Percentiles rank a stretch among this genome's conserved stretches.
These are phyloP conservation scores for Zoanthus gigantus DNA, from an alignment of 92 coral and sea anemone genomes.

Conservation along the genomic window DNA sequence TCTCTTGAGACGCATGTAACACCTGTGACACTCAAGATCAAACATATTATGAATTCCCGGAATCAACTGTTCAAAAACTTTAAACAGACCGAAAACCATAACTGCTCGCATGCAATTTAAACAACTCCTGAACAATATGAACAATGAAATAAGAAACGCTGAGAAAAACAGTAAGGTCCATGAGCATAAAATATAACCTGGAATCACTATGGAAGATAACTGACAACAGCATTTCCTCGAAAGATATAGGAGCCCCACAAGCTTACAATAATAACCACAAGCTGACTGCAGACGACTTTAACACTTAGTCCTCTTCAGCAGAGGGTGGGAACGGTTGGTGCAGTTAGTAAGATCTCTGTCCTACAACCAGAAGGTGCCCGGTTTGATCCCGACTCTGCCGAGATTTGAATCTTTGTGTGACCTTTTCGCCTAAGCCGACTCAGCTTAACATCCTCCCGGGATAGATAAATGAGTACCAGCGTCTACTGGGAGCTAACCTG, in stretches of 20 bases:
- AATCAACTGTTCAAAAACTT: constrained; percentile 8
- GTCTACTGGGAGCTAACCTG: too few species aligned
- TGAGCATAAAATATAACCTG: constrained; percentile 20
- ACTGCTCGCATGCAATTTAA: constrained; percentile 38
- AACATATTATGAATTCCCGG: not conserved
- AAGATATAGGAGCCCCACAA: not conserved
- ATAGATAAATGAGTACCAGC: too few species aligned
- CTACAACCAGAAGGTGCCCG: too few species aligned
- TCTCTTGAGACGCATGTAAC: constrained; percentile 38
- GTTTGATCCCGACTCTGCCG: too few species aligned
- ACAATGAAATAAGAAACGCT: constrained; percentile 28
- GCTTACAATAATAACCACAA: constrained; percentile 52
- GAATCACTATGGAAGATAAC: constrained; percentile 48
- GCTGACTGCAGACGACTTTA: constrained; percentile 46
- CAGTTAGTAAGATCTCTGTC: too few species aligned
- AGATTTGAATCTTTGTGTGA: too few species aligned
- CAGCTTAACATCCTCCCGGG: too few species aligned
- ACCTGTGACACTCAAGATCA: constrained; percentile 15
- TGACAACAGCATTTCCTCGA: not conserved
- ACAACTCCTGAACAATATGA: constrained; percentile 15
- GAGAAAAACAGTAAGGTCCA: constrained; percentile 36
- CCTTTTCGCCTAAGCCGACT: too few species aligned
- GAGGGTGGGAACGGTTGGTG: not conserved
- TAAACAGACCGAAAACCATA: constrained; percentile 24
- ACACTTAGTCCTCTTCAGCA: constrained; percentile 49